A percentile compares a stretch with the other conserved stretches of the same genome.
phyloP scores from a whole-genome alignment of 1,140 invertebrate species.

The Hylaeus anthracinus region DNA sequence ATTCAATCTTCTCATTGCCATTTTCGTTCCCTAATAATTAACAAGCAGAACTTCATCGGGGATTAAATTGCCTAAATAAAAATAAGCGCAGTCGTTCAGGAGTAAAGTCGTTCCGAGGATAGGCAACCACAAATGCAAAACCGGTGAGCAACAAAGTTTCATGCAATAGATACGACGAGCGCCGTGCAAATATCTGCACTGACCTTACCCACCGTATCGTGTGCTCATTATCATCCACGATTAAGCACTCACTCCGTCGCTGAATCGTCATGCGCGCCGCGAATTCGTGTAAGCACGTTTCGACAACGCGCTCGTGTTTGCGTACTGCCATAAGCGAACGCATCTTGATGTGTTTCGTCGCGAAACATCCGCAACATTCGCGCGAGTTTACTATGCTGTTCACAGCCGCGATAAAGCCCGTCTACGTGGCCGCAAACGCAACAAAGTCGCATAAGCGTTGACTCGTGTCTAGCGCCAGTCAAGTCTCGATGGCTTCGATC shows the following conservation, averaged over 20 bases:
- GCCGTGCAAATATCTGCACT: not conserved
- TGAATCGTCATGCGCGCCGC: slow-evolving; percentile 2
- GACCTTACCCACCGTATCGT: not conserved
- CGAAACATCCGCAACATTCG: not conserved
- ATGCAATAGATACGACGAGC: not conserved
- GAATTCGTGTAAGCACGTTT: slow-evolving; percentile 32
- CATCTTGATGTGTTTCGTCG: slow-evolving; percentile 25
- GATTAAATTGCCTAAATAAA: no score
- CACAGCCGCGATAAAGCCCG: slow-evolving; percentile 18
- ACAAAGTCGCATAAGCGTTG: slow-evolving; percentile 27
- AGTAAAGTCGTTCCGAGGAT: no score
- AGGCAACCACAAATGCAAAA: no score
- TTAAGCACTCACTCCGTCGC: slow-evolving; percentile 5
- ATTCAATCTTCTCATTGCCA: no score
- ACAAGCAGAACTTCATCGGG: no score
- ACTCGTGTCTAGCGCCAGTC: not conserved
- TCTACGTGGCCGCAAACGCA: slow-evolving; percentile 5
- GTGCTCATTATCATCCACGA: not conserved
- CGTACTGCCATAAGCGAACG: not conserved
- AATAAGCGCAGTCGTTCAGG: no score
- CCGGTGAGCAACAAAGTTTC: no score
- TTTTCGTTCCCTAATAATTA: no score
- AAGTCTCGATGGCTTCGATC: slow-evolving; percentile 3
- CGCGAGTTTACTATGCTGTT: not conserved
- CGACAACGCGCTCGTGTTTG: not conserved